Evolutionary conservation across 2,888 invertebrate genomes (phyloP), one percentile per base, ranked within the genome.

Genomic region (Amphipyra tragopoginis): DNA sequence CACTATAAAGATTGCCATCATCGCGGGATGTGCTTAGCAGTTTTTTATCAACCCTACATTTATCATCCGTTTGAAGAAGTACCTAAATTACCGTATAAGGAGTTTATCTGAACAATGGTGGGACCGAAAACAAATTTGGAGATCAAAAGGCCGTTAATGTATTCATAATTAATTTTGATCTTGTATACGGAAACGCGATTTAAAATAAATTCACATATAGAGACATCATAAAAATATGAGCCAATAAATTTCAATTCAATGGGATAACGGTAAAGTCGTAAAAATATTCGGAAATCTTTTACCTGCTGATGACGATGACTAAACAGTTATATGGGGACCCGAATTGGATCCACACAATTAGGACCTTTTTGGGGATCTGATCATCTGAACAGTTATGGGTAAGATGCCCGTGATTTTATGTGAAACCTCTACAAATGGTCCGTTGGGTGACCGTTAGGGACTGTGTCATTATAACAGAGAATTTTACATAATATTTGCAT

Each of bases 401-500:
- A 74, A 81, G 77, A 79, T 79, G 87, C 86, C 77, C 72, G 54
- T 63, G 73, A 72, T 80, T 81, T 81, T 83, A 80, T 79, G 77
- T 72, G 65, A 81, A 81, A 82, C 71, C 68, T 63, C 75, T 81
- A 81, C 79, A 79, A n/a, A 81, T 79, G 73, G 68, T 59, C 55
- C 57, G 65, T 58, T 61, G 34, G 21, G 3, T 10, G 65, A 88
- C 91, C 90, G 91, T 89, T 90, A 89, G 78, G 80, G 79, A 76
- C 78, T 62, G 71, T 80, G 77, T 79, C 66, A 61, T 69, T 61
- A 62, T 71, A 75, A 76, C 71, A 72, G 60, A 60, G 34, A 39
- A 40, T 80, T 81, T 81, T 74, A 77, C 81, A 83, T 81, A 83
- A 82, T 67, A 81, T 83, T 82, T 78, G 67, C 66, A 75, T 75